phyloP scores from a whole-genome alignment of 1,140 invertebrate genomes.

The Uloborus diversus region DNA sequence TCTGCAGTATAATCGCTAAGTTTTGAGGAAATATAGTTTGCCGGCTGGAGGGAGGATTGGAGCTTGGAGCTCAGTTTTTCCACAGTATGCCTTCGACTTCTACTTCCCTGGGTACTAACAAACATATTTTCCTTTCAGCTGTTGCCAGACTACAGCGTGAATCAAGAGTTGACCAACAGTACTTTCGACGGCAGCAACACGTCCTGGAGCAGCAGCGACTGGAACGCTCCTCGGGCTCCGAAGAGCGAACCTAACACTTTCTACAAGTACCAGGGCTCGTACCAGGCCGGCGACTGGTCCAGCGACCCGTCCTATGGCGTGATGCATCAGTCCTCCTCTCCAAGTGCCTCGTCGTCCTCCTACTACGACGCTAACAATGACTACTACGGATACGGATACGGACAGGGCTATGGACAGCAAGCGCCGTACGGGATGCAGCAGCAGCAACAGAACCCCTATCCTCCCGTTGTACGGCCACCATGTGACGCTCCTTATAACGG shows the following conservation, averaged over 20 bases:
- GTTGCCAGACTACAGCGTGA: neutral
- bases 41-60: too few relatives aligned
- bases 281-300: neutral
- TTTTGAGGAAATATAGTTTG: too few relatives aligned
- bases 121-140: neutral
- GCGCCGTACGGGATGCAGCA: neutral
- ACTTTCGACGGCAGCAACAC: slow-evolving; percentile 11
- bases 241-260: neutral
- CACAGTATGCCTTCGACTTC: too few relatives aligned
- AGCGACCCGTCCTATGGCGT: slow-evolving; percentile 21
- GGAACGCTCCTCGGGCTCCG: neutral
- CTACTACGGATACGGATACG: neutral
- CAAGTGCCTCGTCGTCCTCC: slow-evolving; percentile 33
- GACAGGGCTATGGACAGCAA: neutral
- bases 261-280: slow-evolving; percentile 2
- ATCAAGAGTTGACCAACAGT: neutral
- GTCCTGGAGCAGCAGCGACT: slow-evolving; percentile 35
- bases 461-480: neutral
- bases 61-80: too few relatives aligned
- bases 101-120: too few relatives aligned
- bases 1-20: too few relatives aligned
- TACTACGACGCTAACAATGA: slow-evolving; percentile 24
- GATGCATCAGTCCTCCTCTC: slow-evolving; percentile 30
- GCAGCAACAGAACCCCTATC: neutral
- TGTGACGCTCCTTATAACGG: neutral